These are phyloP conservation scores for Aleiodes leptofemur DNA, from an alignment of 2,888 invertebrate genomes.

Conservation along the genomic window DNA sequence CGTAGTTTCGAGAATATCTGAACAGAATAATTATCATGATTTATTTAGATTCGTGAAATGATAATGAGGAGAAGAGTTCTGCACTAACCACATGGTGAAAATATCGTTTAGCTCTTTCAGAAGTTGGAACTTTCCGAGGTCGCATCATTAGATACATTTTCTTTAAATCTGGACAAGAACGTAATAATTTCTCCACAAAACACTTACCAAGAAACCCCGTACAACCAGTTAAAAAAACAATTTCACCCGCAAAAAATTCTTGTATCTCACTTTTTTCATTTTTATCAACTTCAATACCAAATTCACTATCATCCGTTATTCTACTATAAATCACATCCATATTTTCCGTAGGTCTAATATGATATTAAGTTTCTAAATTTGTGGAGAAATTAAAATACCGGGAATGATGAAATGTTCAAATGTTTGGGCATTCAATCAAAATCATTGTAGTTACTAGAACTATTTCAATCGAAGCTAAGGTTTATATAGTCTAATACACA, in stretches of 20 bases:
- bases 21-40: conserved; percentile 1
- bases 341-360: neutral
- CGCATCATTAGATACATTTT: conserved; percentile 60
- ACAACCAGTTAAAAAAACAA: conserved; percentile 60
- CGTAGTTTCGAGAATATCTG: conserved; percentile 63
- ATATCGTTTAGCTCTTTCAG: conserved; percentile 54
- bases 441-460: no score
- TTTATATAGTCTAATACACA: no score
- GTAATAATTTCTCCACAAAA: conserved; percentile 62
- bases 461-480: no score
- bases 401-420: no score
- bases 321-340: neutral
- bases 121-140: conserved; percentile 36
- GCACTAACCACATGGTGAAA: conserved; percentile 57
- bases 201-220: conserved; percentile 62
- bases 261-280: conserved; percentile 57
- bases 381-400: no score
- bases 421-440: no score
- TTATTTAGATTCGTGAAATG: neutral
- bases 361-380: neutral
- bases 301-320: neutral
- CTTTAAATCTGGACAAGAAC: conserved; percentile 58
- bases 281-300: conserved; percentile 23
- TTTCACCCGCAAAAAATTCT: conserved; percentile 60
- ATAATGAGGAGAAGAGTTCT: neutral